Base-by-base conservation (phyloP, 2,888 invertebrate species). In the Patella depressa region DNA sequence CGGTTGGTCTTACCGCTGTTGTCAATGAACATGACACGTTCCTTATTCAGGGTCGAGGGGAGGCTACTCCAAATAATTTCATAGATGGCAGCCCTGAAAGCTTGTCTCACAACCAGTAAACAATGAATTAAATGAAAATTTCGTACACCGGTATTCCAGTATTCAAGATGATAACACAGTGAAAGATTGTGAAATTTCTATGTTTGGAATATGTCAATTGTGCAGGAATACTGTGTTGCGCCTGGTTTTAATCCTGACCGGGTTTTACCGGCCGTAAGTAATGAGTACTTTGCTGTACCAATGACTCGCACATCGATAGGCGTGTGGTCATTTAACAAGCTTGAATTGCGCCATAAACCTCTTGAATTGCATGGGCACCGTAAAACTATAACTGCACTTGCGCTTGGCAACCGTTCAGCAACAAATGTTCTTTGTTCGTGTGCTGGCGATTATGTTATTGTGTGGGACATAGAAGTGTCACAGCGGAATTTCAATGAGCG, bases 401-500 rank as follows among this genome's bases (percentile, higher is more conserved):
- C 81, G 71, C 86, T 91, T 71, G 86, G 88, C 72, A 77, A 82
- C 77, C 78, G 77, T 15, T 72, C 76, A 17, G 75, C 78, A 9
- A 86, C 88, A 9, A 85, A 83, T 65, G 78, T 86, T 12, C 82
- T 90, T 14, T 88, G 88, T 73, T 89, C 89, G 12, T 88, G 88
- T 29, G 89, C 87, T n/a, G 85, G 83, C 5, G 90, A 91, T 75
- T 89, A 88, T 79, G 82, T 90, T 24, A 89, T 91, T 76, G 84
- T 89, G n/a, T 91, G 91, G 91, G 85, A 90, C 71, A 80, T 90
- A 9, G 81, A 86, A 9, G 82, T 82, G 57, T 86, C 85, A 9
- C 80, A 83, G 71, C 81, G 83, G 34, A 79, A 81, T 34, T 75
- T 82, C 54, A 80, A 82, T 29, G 85, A 82, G 78, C 87, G 88